A percentile compares a stretch with the other conserved stretches of the same genome.
Evolutionary conservation across 2,888 invertebrate species (phyloP).

Genomic region (Drosophila nr. perissopoda): DNA sequence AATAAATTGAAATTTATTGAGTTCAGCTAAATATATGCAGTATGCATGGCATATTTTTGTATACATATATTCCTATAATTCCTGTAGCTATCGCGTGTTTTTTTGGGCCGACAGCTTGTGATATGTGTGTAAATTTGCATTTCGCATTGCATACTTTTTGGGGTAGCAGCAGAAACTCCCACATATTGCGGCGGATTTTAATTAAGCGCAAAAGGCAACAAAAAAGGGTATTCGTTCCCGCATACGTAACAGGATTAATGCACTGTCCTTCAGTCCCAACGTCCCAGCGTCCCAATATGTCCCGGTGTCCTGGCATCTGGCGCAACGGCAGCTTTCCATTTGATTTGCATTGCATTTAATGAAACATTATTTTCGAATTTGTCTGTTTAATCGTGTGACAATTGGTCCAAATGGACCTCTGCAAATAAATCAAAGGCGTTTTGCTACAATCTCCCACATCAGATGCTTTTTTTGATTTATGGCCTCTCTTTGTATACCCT

Average conservation of each 20-base stretch:
- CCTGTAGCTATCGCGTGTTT: slow-evolving; percentile 5
- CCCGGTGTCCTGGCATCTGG: slow-evolving; percentile 62
- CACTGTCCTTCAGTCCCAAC: slow-evolving; percentile 41
- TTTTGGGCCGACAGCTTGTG: slow-evolving; percentile 63
- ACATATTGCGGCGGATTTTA: slow-evolving; percentile 79
- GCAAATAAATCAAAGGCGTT: slow-evolving; percentile 71
- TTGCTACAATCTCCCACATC: slow-evolving; percentile 14
- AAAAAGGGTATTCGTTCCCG: slow-evolving; percentile 30
- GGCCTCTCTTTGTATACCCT: slow-evolving; percentile 7
- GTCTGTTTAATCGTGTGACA: slow-evolving; percentile 81
- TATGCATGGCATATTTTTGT: neutral
- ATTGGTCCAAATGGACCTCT: slow-evolving; percentile 70
- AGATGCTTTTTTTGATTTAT: slow-evolving; percentile 28
- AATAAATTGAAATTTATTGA: slow-evolving; percentile 84
- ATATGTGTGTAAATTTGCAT: slow-evolving; percentile 73
- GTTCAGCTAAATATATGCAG: slow-evolving; percentile 30
- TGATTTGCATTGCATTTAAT: slow-evolving; percentile 81
- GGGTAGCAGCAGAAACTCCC: slow-evolving; percentile 26
- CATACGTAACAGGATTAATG: slow-evolving; percentile 76
- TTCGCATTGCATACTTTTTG: slow-evolving; percentile 67
- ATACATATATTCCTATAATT: slow-evolving; percentile 10
- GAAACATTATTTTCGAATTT: slow-evolving; percentile 81
- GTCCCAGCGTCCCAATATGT: slow-evolving; percentile 12
- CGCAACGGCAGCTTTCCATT: slow-evolving; percentile 65
- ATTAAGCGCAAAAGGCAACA: slow-evolving; percentile 75